Percentiles rank a stretch among this genome's conserved stretches.
Evolutionary conservation across 2,113 vertebrate genomes (phyloP).

Genomic region (Dipodomys ordii): DNA sequence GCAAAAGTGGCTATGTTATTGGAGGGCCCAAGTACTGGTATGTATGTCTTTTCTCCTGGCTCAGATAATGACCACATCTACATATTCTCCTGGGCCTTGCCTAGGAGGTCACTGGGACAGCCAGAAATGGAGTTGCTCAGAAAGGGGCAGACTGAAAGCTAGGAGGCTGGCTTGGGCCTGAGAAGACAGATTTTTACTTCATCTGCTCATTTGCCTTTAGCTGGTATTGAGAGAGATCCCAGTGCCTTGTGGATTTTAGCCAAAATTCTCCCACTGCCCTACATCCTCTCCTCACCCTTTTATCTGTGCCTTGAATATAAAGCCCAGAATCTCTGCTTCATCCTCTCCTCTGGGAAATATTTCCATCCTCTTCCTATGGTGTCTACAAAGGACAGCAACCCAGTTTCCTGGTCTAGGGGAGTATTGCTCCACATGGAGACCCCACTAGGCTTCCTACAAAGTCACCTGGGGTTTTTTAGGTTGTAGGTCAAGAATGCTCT

Average conservation of each 20-base stretch:
- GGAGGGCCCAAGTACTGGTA: not conserved
- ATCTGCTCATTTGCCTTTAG: not conserved
- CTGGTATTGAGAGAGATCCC: not conserved
- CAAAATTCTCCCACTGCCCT: not conserved
- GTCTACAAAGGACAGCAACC: not conserved
- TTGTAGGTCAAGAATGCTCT: not conserved
- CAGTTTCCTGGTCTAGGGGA: not conserved
- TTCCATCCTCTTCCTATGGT: not conserved
- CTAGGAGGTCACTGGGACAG: not conserved
- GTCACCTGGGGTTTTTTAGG: not conserved
- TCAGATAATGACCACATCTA: not conserved
- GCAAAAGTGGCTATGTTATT: not conserved
- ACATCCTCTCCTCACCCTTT: too few species aligned
- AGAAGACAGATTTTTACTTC: not conserved
- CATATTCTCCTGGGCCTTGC: not conserved
- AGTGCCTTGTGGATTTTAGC: not conserved
- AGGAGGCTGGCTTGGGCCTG: not conserved
- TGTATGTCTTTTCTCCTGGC: not conserved
- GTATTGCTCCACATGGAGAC: not conserved
- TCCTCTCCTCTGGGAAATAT: not conserved
- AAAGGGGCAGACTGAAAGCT: not conserved
- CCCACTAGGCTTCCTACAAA: not conserved
- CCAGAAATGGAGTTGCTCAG: not conserved
- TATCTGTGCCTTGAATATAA: not conserved
- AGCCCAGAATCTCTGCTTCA: not conserved